These are phyloP conservation scores for Pandemis cinnamomeana DNA, from an alignment of 2,888 invertebrate species.

Conservation along the genomic window DNA sequence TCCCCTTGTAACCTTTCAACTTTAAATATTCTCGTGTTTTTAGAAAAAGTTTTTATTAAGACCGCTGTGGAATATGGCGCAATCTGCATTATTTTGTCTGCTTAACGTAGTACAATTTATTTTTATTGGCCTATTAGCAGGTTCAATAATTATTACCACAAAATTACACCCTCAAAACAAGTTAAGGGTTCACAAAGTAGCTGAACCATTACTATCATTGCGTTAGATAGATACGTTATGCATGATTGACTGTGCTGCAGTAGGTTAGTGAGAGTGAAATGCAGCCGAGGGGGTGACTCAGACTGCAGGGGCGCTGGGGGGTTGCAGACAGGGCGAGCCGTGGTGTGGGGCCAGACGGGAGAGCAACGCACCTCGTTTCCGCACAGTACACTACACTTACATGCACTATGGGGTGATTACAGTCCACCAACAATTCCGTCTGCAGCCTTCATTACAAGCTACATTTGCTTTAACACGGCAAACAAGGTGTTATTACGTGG, in stretches of 20 bases:
- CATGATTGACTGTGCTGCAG: slow-evolving; percentile 82
- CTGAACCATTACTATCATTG: slow-evolving; percentile 49
- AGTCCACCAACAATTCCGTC: slow-evolving; percentile 55
- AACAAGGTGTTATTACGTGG: slow-evolving; percentile 38
- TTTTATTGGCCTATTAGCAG: background rate
- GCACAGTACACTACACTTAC: slow-evolving; percentile 63
- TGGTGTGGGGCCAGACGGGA: slow-evolving; percentile 82
- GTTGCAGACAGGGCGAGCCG: slow-evolving; percentile 69
- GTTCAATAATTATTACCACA: background rate
- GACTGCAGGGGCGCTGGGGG: slow-evolving; percentile 50
- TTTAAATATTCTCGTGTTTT: background rate
- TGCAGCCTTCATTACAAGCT: slow-evolving; percentile 42
- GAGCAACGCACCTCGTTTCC: slow-evolving; percentile 79
- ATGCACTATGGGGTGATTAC: slow-evolving; percentile 62
- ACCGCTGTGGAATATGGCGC: slow-evolving; percentile 28
- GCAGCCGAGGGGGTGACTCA: slow-evolving; percentile 60
- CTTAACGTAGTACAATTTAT: background rate
- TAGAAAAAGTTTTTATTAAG: background rate
- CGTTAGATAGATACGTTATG: slow-evolving; percentile 75
- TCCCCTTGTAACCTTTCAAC: background rate
- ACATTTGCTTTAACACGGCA: slow-evolving; percentile 35
- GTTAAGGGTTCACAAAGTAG: background rate
- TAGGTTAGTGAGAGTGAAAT: slow-evolving; percentile 85
- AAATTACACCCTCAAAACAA: background rate
- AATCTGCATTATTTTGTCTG: slow-evolving; percentile 3